Base-by-base conservation (phyloP, 2,797 vertebrate species). In the Lithobates pipiens region DNA sequence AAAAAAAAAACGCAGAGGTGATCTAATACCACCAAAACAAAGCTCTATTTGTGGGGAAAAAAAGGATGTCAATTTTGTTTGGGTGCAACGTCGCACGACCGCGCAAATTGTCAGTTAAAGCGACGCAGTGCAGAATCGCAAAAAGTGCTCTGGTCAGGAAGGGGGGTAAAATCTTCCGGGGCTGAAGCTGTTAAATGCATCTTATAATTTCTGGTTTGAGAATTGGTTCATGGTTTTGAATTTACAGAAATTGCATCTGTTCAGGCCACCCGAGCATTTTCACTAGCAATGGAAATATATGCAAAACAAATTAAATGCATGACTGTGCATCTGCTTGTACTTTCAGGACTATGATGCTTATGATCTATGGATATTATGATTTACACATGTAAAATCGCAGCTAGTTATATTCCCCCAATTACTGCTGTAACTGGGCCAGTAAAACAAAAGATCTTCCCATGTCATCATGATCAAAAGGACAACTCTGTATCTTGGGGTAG, bases 181-280 rank as follows among this genome's bases (percentile, higher is more conserved):
- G n/a, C n/a, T n/a, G n/a, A n/a, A n/a, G n/a, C n/a, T n/a, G n/a
- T n/a, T n/a, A 84, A 85, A 88, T 8, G 88, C 86, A 25, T 23
- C 29, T 34, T 68, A 32, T 65, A 86, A 88, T 91, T 92, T 92
- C 83, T 91, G 89, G 88, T 88, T 86, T 89, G 79, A 68, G 84
- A 84, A 90, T 89, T 92, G 88, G 90, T 90, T 90, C 89, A 82
- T 21, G 23, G 0, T 50, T 89, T 89, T 89, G 88, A 71, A 90
- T 89, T 86, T 85, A 85, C 86, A 91, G 42, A 68, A 54, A 77
- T 91, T 89, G 88, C 84, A 79, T 91, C 92, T 90, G 77, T 61
- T 61, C 21, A 61, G 21, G 7, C 18, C 54, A 61, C n/a, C 1
- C 5, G n/a, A 61, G 54, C 54, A 61, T 61, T 61, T 61, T 23